Evolutionary conservation across 2,113 vertebrate genomes (phyloP), one percentile per base, ranked within the genome.

Genomic region (Rhadina sibilatrix): DNA sequence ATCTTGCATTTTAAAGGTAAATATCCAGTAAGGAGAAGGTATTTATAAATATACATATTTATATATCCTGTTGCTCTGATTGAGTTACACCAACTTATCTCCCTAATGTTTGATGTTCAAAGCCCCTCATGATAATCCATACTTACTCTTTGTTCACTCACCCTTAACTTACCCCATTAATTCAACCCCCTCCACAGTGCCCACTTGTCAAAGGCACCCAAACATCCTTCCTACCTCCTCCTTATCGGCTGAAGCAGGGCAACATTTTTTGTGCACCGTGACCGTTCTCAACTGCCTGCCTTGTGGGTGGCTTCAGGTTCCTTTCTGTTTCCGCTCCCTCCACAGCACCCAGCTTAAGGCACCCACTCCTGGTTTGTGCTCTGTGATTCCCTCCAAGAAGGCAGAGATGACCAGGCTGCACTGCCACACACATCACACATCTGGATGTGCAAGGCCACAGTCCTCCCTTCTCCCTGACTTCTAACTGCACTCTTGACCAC

Each of bases 21-120:
- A 83, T 21, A 88, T 20, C 18, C 22, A 15, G 25, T 25, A 63
- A 83, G 46, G 21, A 85, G 35, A 65, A 24, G 22, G 44, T 35
- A 89, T 83, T 64, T 87, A 59, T 87, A 59, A n/a, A n/a, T n/a
- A n/a, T n/a, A n/a, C n/a, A n/a, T 35, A 89, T 83, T 64, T 87
- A 59, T 87, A 59, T 40, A 81, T 59, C 40, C 72, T 18, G 9
- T 31, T 57, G 20, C 66, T 93, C 54, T 6, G 3, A 68, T 10
- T 68, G 68, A 87, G 53, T 81, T 86, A 49, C 49, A 56, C 19
- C 64, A 86, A 44, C 24, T 84, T 57, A 92, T 27, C 69, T 68
- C 52, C 20, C 25, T 37, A 27, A 66, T 0, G 24, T 31, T 64
- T n/a, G 47, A 54, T 10, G 47, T 68, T 82, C 91, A 94, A 91